A percentile compares a stretch with the other conserved stretches of the same genome.
Evolutionary conservation across 2,888 invertebrate genomes (phyloP).

Genomic region (Mechanitis mazaeus): DNA sequence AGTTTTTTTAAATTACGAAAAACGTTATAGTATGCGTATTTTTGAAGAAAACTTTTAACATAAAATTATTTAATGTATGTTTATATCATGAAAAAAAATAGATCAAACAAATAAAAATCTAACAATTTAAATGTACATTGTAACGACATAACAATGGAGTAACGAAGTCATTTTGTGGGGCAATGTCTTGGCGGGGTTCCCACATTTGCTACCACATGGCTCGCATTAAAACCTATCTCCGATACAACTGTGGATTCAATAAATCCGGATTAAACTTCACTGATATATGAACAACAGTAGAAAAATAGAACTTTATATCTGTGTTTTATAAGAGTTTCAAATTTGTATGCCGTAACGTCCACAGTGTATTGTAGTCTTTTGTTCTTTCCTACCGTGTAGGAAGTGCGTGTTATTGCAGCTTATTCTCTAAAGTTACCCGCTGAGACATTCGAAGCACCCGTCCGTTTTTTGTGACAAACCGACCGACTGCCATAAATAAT

Average conservation of each 20-base stretch:
- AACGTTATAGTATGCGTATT: no score
- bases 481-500: constrained; percentile 76
- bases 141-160: constrained; percentile 62
- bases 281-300: constrained; percentile 53
- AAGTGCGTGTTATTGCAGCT: constrained; percentile 76
- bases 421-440: constrained; percentile 71
- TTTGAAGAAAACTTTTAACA: no score
- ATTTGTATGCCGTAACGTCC: constrained; percentile 42
- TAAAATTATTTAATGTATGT: neutral
- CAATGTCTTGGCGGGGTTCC: constrained; percentile 73
- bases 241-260: constrained; percentile 58
- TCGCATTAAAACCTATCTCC: constrained; percentile 61
- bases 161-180: constrained; percentile 68
- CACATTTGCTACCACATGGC: constrained; percentile 73
- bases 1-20: no score
- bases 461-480: constrained; percentile 76
- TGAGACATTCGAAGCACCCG: constrained; percentile 74
- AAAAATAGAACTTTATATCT: constrained; percentile 37
- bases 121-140: constrained; percentile 33
- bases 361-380: constrained; percentile 42
- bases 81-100: constrained; percentile 8
- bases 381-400: constrained; percentile 56
- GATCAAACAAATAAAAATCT: constrained; percentile 18
- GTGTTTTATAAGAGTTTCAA: constrained; percentile 44
- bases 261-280: constrained; percentile 66